A percentile compares a stretch with the other conserved stretches of the same genome.
Evolutionary conservation across 2,888 invertebrate species (phyloP).

Genomic region (Drosophila melanosoma): DNA sequence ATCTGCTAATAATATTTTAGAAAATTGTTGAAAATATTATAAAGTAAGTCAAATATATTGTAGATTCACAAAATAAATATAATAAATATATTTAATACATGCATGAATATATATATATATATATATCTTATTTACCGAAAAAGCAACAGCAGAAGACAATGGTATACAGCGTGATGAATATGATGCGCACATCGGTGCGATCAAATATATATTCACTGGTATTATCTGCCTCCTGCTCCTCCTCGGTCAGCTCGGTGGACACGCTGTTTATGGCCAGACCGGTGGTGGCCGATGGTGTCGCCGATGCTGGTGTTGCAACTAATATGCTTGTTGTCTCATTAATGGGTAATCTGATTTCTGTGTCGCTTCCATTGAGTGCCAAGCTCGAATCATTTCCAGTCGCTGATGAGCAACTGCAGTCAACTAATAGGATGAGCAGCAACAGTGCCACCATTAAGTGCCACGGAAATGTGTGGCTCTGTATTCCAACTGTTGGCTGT

Average conservation of each 20-base stretch:
- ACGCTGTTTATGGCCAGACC: constrained; percentile 5
- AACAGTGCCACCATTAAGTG: constrained; percentile 14
- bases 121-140: constrained; percentile 88
- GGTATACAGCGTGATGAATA: constrained; percentile 91
- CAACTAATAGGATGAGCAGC: constrained; percentile 28
- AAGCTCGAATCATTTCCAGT: constrained; percentile 44
- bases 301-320: constrained; percentile 8
- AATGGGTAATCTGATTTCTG: constrained; percentile 57
- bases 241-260: constrained; percentile 32
- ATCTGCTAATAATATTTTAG: background rate
- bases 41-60: background rate
- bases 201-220: constrained; percentile 90
- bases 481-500: constrained; percentile 8
- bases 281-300: constrained; percentile 35
- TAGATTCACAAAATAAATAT: background rate
- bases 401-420: constrained; percentile 37
- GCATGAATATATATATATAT: background rate
- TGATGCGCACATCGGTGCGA: constrained; percentile 89
- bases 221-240: constrained; percentile 69
- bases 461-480: constrained; percentile 24
- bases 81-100: background rate
- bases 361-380: constrained; percentile 45
- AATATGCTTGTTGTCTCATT: constrained; percentile 47
- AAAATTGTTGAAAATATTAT: background rate
- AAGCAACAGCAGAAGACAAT: constrained; percentile 93